phyloP scores from a whole-genome alignment of 2,888 invertebrate genomes.

The Oligia fasciuncula region DNA sequence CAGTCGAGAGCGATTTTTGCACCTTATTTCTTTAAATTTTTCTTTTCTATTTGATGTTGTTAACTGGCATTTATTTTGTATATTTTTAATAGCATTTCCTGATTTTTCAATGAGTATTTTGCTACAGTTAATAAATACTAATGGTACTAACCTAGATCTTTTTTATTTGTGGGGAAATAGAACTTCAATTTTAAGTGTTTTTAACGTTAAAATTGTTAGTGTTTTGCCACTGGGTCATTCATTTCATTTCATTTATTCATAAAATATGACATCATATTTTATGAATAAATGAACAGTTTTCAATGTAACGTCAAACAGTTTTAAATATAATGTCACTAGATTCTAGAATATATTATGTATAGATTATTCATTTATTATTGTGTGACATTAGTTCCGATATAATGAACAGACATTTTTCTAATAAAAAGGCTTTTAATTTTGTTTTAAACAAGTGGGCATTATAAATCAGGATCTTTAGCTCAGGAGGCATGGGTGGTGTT shows the following conservation, averaged over 20 bases:
- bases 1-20: conserved; percentile 26
- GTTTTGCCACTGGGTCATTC: background rate
- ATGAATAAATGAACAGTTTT: too few relatives aligned
- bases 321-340: too few relatives aligned
- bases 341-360: too few relatives aligned
- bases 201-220: background rate
- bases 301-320: too few relatives aligned
- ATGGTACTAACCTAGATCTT: background rate
- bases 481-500: background rate
- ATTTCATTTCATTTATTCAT: too few relatives aligned
- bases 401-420: too few relatives aligned
- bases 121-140: background rate
- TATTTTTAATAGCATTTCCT: conserved; percentile 1
- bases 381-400: too few relatives aligned
- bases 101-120: conserved; percentile 1
- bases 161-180: background rate
- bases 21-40: conserved; percentile 43
- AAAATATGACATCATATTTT: too few relatives aligned
- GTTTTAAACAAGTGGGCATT: too few relatives aligned
- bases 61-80: conserved; percentile 12
- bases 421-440: too few relatives aligned
- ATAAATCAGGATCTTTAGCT: too few relatives aligned
- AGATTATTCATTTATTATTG: too few relatives aligned
- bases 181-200: background rate
- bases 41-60: conserved; percentile 35